Base-by-base conservation (phyloP, 2,888 invertebrate species). In the Hoplodrina blanda region DNA sequence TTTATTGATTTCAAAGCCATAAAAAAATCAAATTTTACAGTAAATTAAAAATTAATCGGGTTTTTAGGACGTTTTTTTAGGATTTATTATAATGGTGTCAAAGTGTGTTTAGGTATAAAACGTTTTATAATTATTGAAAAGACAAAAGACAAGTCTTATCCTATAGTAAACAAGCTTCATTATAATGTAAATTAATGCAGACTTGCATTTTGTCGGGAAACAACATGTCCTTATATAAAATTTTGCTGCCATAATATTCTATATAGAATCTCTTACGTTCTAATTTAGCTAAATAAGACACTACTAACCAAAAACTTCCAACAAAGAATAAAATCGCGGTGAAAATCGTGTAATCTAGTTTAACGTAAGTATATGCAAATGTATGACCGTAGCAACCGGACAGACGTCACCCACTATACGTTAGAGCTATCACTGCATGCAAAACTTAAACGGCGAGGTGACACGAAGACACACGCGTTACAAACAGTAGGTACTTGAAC, bases 401-500 rank as follows among this genome's bases (percentile, higher is more conserved):
- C 88, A 85, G 78, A 87, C 92, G 91, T 92, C 91, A 91, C 89
- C 79, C 61, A 15, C 71, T 77, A 85, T 85, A 85, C 86, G 83
- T 88, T 81, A 76, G 77, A 68, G 65, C 62, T 85, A 84, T 85
- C 85, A 79, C 74, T 54, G 69, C 55, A 75, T 80, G 25, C 49
- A 25, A 25, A 25, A 25, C 25, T 25, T 70, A 61, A 85, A 91
- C 87, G 89, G 91, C 90, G 90, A 85, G 86, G 86, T 84, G 82
- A 80, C 92, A 93, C 90, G 92, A 90, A 89, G 87, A 87, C 62
- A 87, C 64, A 82, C 83, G 82, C 83, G 84, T 80, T 73, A 62
- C 78, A 81, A 76, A n/a, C 76, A 77, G 81, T 85, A 90, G 91
- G 91, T 92, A 92, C 93, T 94, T 95, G 94, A 95, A 95, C 95